A percentile compares a stretch with the other conserved stretches of the same genome.
Evolutionary conservation across 2,797 vertebrate species (phyloP).

Genomic region (Pseudomugil gertrudae): DNA sequence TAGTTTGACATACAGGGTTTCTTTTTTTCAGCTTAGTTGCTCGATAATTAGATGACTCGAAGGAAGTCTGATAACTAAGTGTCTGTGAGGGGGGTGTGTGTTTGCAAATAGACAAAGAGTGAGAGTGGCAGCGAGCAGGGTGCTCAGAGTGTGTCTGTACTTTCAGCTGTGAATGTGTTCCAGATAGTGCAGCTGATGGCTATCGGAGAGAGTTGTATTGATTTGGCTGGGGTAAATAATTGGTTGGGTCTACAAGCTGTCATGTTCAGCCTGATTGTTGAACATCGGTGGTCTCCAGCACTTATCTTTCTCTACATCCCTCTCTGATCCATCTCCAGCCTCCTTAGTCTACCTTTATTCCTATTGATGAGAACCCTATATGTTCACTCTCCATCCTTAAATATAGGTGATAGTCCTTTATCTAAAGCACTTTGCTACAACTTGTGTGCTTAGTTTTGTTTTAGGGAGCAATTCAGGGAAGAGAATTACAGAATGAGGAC

Average conservation of each 20-base stretch:
- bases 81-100: conserved; percentile 23
- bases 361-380: conserved; percentile 74
- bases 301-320: conserved; percentile 80
- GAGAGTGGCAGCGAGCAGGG: conserved; percentile 51
- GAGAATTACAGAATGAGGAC: conserved; percentile 67
- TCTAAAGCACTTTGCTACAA: conserved; percentile 45
- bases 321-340: conserved; percentile 72
- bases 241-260: conserved; percentile 83
- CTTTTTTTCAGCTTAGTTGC: conserved; percentile 13
- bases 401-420: conserved; percentile 71
- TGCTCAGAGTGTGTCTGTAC: conserved; percentile 57
- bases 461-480: conserved; percentile 41
- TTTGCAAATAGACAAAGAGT: conserved; percentile 42
- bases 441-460: conserved; percentile 40
- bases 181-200: conserved; percentile 75
- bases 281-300: conserved; percentile 74
- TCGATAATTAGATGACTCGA: conserved; percentile 55
- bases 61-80: conserved; percentile 45
- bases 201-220: conserved; percentile 80
- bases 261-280: conserved; percentile 83
- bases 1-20: conserved; percentile 19
- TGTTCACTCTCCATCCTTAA: conserved; percentile 69
- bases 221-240: conserved; percentile 84
- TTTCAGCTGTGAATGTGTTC: conserved; percentile 68
- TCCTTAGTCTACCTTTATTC: conserved; percentile 76